These are phyloP conservation scores for Tangara arthus DNA, from an alignment of 2,797 vertebrate genomes.

Conservation along the genomic window DNA sequence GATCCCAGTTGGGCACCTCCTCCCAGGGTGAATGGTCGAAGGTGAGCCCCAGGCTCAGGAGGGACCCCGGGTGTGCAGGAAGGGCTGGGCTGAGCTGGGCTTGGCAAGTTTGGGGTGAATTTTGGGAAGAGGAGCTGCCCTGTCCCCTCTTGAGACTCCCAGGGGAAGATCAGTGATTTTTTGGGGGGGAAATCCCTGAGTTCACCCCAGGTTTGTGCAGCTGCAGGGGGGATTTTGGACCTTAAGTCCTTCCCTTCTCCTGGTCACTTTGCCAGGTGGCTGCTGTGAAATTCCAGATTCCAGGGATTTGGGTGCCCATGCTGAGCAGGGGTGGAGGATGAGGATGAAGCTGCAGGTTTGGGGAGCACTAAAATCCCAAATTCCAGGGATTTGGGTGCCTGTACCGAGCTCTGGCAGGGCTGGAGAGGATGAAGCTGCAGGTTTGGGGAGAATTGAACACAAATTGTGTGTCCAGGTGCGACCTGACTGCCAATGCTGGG, in stretches of 20 bases:
- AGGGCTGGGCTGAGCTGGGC: background rate
- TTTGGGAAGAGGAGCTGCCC: background rate
- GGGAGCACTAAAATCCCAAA: background rate
- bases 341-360: background rate
- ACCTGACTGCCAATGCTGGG: background rate
- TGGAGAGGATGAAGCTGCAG: background rate
- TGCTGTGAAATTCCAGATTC: background rate
- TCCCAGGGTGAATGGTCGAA: accelerated
- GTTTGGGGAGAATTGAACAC: background rate
- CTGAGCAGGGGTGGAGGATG: too few species aligned
- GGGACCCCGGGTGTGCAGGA: background rate
- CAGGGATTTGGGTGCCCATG: background rate
- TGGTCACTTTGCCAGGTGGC: background rate
- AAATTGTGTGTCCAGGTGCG: background rate
- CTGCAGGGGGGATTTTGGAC: background rate
- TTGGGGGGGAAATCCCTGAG: accelerated
- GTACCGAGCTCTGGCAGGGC: background rate
- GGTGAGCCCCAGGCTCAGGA: background rate
- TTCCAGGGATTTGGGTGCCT: background rate
- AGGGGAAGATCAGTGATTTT: accelerated
- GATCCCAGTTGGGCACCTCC: too few species aligned
- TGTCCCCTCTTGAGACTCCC: background rate
- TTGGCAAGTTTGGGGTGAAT: background rate
- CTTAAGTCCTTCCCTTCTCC: background rate
- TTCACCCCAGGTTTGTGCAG: accelerated